A percentile compares a stretch with the other conserved stretches of the same genome.
These are phyloP conservation scores for Zaprionus lineosus DNA, from an alignment of 2,888 invertebrate genomes.

Conservation along the genomic window DNA sequence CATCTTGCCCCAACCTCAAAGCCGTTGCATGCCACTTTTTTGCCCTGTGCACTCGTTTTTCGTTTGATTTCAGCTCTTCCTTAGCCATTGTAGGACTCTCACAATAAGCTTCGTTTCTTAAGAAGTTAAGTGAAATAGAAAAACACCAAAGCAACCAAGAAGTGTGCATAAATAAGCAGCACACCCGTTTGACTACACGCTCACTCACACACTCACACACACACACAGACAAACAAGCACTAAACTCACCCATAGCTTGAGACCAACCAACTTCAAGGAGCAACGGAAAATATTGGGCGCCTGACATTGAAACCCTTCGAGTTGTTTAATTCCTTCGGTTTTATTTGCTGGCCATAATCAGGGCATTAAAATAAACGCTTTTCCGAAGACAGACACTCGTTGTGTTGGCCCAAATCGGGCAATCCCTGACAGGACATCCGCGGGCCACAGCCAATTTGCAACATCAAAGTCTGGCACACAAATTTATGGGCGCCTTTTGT, in stretches of 20 bases:
- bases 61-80: conserved; percentile 37
- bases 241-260: too few relatives aligned
- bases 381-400: conserved; percentile 32
- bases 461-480: conserved; percentile 67
- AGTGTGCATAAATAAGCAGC: conserved; percentile 63
- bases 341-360: conserved; percentile 53
- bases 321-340: conserved; percentile 49
- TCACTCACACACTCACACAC: too few relatives aligned
- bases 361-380: conserved; percentile 58
- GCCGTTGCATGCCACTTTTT: conserved; percentile 21
- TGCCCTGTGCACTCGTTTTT: conserved; percentile 42
- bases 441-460: conserved; percentile 52
- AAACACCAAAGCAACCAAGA: conserved; percentile 45
- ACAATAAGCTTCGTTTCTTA: conserved; percentile 56
- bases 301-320: conserved; percentile 52
- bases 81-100: conserved; percentile 14
- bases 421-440: conserved; percentile 41
- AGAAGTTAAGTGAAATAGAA: conserved; percentile 61
- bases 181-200: conserved; percentile 21
- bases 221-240: too few relatives aligned
- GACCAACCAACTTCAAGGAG: too few relatives aligned
- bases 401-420: conserved; percentile 15
- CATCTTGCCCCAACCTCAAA: not conserved
- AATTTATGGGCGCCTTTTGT: conserved; percentile 53
- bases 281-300: not conserved